Conservation (phyloP, 2,888 invertebrate genomes). For the Drosophila histrio region DNA sequence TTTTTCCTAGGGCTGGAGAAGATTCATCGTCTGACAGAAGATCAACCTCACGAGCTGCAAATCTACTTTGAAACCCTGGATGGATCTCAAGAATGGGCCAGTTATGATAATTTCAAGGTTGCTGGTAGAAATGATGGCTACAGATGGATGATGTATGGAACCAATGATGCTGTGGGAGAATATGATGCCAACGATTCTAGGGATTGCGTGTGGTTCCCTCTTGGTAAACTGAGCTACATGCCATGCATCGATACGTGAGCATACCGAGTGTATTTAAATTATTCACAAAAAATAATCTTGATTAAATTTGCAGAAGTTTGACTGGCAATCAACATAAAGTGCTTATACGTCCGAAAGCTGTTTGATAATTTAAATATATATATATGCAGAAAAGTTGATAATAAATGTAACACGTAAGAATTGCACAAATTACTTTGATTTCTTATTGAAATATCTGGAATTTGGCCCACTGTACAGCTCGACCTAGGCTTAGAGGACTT, state of each 20-base stretch:
- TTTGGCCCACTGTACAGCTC: conserved; percentile 40
- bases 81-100: not conserved
- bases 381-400: not conserved
- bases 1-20: not conserved
- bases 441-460: not conserved
- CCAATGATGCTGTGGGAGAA: not conserved
- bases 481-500: conserved; percentile 54
- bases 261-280: not conserved
- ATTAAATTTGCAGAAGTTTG: not conserved
- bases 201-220: no score
- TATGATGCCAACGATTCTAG: not conserved
- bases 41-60: not conserved
- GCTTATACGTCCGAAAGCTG: not conserved
- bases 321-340: not conserved
- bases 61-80: not conserved
- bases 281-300: not conserved
- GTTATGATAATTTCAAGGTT: not conserved
- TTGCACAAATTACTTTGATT: not conserved
- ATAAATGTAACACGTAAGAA: not conserved
- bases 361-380: not conserved
- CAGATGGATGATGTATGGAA: not conserved
- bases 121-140: not conserved
- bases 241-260: not conserved
- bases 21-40: not conserved
- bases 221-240: no score